Evolutionary conservation across 2,888 invertebrate genomes (phyloP).

Genomic region (Caenorhabditis virilis): DNA sequence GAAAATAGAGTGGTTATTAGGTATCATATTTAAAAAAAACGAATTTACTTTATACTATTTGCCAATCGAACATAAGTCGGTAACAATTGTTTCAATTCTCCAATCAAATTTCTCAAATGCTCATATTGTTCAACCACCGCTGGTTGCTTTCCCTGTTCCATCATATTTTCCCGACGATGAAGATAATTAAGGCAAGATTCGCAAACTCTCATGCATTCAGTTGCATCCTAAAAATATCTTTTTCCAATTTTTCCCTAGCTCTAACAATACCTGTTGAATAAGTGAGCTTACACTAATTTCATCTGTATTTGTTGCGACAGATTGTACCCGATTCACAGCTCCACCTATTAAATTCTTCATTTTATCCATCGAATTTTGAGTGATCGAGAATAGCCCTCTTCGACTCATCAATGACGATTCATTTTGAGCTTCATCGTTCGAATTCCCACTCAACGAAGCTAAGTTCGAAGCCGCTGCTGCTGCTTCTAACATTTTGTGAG

Average conservation of each 20-base stretch:
- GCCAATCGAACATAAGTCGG: slow-evolving; percentile 75
- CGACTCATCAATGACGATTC: no score
- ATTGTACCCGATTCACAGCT: slow-evolving; percentile 31
- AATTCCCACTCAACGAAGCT: background rate
- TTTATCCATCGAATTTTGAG: slow-evolving; percentile 38
- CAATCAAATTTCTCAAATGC: slow-evolving; percentile 79
- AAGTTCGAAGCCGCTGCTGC: background rate
- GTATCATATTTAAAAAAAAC: background rate
- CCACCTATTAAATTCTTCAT: slow-evolving; percentile 45
- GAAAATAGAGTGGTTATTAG: background rate
- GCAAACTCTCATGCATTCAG: slow-evolving; percentile 72
- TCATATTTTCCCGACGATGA: slow-evolving; percentile 80
- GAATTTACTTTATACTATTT: slow-evolving; percentile 73
- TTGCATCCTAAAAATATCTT: slow-evolving; percentile 74
- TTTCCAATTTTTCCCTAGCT: background rate
- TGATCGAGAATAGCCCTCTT: slow-evolving; percentile 26
- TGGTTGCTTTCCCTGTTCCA: slow-evolving; percentile 81
- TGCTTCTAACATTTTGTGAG: slow-evolving; percentile 39
- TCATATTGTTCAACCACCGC: slow-evolving; percentile 82
- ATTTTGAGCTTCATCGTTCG: background rate
- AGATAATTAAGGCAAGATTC: slow-evolving; percentile 74
- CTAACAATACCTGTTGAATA: slow-evolving; percentile 67
- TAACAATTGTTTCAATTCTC: slow-evolving; percentile 76
- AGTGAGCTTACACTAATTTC: slow-evolving; percentile 72
- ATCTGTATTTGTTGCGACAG: slow-evolving; percentile 35